Percentiles rank a stretch among this genome's conserved stretches.
Conservation (phyloP, 2,113 vertebrate species). For the Polyodon spathula region DNA sequence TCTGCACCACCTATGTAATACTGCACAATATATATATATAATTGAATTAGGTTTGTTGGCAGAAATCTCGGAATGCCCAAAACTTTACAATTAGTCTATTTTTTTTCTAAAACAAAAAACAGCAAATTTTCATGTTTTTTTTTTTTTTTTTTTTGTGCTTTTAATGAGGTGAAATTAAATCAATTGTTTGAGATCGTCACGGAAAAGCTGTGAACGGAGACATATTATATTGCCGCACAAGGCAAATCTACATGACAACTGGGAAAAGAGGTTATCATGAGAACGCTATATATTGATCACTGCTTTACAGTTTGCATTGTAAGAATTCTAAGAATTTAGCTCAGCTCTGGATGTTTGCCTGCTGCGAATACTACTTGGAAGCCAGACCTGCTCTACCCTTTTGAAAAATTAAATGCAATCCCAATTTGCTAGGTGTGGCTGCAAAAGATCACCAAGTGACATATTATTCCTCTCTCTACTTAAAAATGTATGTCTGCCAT, state of each 20-base stretch:
- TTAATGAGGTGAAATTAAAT: conserved; percentile 54
- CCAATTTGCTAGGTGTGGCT: no score
- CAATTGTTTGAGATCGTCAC: conserved; percentile 24
- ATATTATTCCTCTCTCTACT: no score
- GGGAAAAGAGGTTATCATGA: conserved; percentile 18
- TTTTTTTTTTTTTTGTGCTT: conserved; percentile 17
- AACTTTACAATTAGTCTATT: no score
- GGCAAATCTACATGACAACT: conserved; percentile 34
- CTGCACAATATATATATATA: no score
- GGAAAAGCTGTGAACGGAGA: conserved; percentile 26
- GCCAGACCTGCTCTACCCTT: not conserved
- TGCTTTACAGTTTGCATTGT: conserved; percentile 34
- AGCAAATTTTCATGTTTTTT: conserved; percentile 33
- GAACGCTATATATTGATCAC: conserved; percentile 29
- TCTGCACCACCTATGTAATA: no score
- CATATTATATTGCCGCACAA: conserved; percentile 49
- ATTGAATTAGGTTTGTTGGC: no score
- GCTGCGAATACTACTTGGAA: not conserved
- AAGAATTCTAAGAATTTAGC: conserved; percentile 24
- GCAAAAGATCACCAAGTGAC: no score
- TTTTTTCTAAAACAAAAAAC: conserved; percentile 24
- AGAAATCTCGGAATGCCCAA: no score
- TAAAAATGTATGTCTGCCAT: no score
- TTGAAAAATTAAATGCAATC: no score
- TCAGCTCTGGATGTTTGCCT: conserved; percentile 9